Conservation (phyloP, 2,888 invertebrate genomes). For the Polia nebulosa region DNA sequence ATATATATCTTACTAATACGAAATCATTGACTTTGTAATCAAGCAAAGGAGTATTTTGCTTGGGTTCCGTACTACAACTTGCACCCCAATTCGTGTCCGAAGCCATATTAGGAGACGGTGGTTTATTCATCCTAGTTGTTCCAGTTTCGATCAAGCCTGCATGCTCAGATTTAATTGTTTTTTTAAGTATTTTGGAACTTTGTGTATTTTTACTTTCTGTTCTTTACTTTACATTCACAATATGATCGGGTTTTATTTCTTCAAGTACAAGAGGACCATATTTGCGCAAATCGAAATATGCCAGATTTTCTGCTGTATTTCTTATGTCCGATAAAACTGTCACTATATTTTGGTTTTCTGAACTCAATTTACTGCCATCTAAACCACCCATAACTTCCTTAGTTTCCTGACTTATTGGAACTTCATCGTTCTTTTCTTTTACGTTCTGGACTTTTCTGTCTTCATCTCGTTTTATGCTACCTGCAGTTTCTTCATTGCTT, state of each 20-base stretch:
- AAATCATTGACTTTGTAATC: background rate
- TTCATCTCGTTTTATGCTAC: background rate
- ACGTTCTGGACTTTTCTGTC: too few relatives aligned
- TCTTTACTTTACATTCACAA: slow-evolving; percentile 1
- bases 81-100: slow-evolving; percentile 3
- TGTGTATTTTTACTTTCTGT: background rate
- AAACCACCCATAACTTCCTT: background rate
- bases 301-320: slow-evolving; percentile 6
- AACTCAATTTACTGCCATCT: background rate
- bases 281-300: slow-evolving; percentile 11
- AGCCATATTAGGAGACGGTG: slow-evolving; percentile 1
- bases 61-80: slow-evolving; percentile 9
- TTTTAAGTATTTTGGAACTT: too few relatives aligned
- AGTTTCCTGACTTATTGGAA: background rate
- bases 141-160: too few relatives aligned
- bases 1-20: too few relatives aligned
- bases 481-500: slow-evolving; percentile 2
- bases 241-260: slow-evolving; percentile 9
- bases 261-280: slow-evolving; percentile 2
- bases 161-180: too few relatives aligned
- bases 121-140: slow-evolving; percentile 10
- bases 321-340: slow-evolving; percentile 10
- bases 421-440: background rate
- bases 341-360: background rate
- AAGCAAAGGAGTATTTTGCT: too few relatives aligned